A percentile compares a stretch with the other conserved stretches of the same genome.
phyloP scores from a whole-genome alignment of 2,113 vertebrate species.

The Otus sunia region DNA sequence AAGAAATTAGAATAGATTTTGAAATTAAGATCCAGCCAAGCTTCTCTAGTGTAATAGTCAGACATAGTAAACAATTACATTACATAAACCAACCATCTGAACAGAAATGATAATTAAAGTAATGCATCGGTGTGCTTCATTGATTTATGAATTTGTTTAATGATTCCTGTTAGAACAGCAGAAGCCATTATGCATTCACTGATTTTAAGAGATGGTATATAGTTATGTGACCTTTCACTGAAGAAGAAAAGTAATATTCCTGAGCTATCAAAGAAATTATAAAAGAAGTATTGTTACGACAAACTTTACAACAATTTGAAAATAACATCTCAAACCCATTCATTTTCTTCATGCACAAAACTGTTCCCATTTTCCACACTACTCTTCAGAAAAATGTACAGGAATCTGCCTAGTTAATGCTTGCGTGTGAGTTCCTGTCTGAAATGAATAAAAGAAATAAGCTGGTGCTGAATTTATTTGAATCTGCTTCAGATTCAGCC shows the following conservation, averaged over 20 bases:
- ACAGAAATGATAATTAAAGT: constrained; percentile 90
- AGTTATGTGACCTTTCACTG: constrained; percentile 64
- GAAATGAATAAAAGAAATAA: constrained; percentile 57
- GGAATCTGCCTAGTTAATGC: neutral
- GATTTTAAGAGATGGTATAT: constrained; percentile 68
- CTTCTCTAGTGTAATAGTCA: constrained; percentile 69
- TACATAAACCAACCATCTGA: constrained; percentile 87
- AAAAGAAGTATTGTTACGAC: neutral
- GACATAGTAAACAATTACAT: constrained; percentile 87
- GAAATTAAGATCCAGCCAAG: constrained; percentile 38
- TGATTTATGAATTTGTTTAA: constrained; percentile 95
- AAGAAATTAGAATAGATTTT: constrained; percentile 35
- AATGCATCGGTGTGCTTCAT: constrained; percentile 86
- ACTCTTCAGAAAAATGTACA: constrained; percentile 26
- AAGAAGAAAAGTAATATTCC: constrained; percentile 44
- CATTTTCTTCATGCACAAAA: constrained; percentile 44
- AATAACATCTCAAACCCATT: constrained; percentile 48
- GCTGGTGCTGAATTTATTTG: neutral
- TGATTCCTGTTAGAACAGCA: constrained; percentile 84
- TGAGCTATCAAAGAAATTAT: constrained; percentile 37
- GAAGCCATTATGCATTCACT: constrained; percentile 72
- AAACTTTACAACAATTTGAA: constrained; percentile 49
- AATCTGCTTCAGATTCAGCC: constrained; percentile 24
- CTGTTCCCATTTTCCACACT: constrained; percentile 36
- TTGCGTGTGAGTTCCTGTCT: neutral